These are phyloP conservation scores for Motacilla tschutschensis DNA, from an alignment of 2,113 vertebrate species.

Conservation along the genomic window DNA sequence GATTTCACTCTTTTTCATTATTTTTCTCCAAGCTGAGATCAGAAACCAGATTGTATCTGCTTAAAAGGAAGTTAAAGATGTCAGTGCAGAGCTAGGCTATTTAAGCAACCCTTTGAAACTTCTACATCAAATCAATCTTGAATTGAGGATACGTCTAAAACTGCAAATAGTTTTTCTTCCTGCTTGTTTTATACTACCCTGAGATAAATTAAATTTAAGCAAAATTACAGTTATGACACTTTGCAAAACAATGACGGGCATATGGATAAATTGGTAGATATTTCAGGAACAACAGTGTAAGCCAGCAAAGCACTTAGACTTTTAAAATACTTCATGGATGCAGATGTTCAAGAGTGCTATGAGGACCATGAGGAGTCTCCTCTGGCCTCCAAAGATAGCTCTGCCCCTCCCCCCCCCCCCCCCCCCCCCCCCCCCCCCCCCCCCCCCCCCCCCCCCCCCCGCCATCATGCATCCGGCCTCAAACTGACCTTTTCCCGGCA, in stretches of 20 bases:
- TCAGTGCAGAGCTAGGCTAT: not conserved
- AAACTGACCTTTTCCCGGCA: not conserved
- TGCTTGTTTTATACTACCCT: not conserved
- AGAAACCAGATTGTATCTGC: not conserved
- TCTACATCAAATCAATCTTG: not conserved
- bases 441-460: no score
- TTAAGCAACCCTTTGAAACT: not conserved
- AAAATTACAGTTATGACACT: not conserved
- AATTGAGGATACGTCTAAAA: rapidly evolving
- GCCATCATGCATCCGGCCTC: not conserved
- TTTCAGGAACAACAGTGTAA: not conserved
- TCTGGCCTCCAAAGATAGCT: not conserved
- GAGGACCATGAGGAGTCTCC: not conserved
- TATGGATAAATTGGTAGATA: not conserved
- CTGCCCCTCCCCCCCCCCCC: no score
- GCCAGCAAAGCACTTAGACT: not conserved
- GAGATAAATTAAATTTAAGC: not conserved
- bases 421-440: no score
- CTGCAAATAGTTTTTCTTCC: not conserved
- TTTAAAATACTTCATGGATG: not conserved
- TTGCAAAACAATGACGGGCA: not conserved
- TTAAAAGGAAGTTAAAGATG: not conserved
- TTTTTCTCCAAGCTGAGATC: not conserved
- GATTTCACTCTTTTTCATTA: not conserved
- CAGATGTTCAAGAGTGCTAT: not conserved